These are phyloP conservation scores for Litoditis marina DNA, from an alignment of 2,888 invertebrate genomes.

Conservation along the genomic window DNA sequence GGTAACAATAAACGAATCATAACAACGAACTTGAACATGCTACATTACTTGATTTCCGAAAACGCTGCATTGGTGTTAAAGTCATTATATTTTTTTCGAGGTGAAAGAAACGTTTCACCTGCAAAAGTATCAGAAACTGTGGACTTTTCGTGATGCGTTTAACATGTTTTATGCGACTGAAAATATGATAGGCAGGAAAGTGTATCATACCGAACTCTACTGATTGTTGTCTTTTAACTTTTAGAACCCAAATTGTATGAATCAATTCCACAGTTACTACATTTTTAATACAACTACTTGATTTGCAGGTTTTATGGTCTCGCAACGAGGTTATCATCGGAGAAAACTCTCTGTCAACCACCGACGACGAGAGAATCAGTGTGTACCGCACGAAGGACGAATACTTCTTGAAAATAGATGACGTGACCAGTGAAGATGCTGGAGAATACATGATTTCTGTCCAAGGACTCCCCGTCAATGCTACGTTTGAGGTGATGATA, in stretches of 20 bases:
- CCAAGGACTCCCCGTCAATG: slow-evolving; percentile 42
- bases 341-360: slow-evolving; percentile 26
- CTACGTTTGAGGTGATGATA: slow-evolving; percentile 31
- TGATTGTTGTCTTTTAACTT: no score
- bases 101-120: no score
- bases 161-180: no score
- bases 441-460: slow-evolving; percentile 42
- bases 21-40: neutral
- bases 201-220: no score
- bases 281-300: neutral
- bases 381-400: slow-evolving; percentile 38
- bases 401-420: slow-evolving; percentile 34
- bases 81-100: neutral
- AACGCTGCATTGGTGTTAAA: neutral
- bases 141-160: no score
- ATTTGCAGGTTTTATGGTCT: slow-evolving; percentile 35
- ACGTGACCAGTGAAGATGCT: slow-evolving; percentile 33
- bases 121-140: no score
- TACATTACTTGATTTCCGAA: neutral
- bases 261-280: no score
- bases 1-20: slow-evolving; percentile 11
- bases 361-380: slow-evolving; percentile 29
- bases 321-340: slow-evolving; percentile 28
- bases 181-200: no score
- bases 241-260: no score